Evolutionary conservation across 2,797 vertebrate species (phyloP).

Genomic region (Phaenicophaeus curvirostris): DNA sequence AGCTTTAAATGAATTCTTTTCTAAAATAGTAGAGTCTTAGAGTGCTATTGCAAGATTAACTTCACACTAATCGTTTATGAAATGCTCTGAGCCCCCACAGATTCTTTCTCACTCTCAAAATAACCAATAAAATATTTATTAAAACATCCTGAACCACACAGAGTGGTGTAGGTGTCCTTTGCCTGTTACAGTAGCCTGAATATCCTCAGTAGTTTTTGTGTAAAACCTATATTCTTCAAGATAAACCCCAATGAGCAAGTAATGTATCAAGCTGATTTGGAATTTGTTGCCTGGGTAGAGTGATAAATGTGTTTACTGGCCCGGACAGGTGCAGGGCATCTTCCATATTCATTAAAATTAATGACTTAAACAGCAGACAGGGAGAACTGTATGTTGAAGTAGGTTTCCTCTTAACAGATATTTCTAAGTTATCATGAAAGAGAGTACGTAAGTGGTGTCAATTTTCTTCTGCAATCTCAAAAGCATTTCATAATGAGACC

Average conservation of each 20-base stretch:
- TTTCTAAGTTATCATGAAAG: constrained; percentile 12
- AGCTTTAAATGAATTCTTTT: constrained; percentile 53
- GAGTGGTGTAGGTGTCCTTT: not conserved
- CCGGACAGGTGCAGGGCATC: constrained; percentile 40
- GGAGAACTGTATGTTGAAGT: not conserved
- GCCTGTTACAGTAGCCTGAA: not conserved
- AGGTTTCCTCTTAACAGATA: not conserved
- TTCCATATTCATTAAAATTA: constrained; percentile 28
- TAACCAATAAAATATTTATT: constrained; percentile 73
- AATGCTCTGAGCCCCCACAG: not conserved
- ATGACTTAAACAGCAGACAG: constrained; percentile 18
- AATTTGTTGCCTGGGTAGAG: constrained; percentile 35
- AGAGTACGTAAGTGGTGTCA: not conserved
- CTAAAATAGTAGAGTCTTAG: constrained; percentile 53
- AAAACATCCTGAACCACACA: not conserved
- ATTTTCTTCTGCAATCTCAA: constrained; percentile 18
- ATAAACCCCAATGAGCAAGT: not conserved
- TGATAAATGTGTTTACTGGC: constrained; percentile 46
- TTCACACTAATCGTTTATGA: constrained; percentile 47
- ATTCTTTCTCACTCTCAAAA: not conserved
- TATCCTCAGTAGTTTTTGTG: not conserved
- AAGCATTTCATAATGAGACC: not conserved
- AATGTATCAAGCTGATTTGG: constrained; percentile 22
- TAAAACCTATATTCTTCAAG: not conserved
- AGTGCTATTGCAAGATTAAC: constrained; percentile 40